These are phyloP conservation scores for Luperina testacea DNA, from an alignment of 2,888 invertebrate species.

Conservation along the genomic window DNA sequence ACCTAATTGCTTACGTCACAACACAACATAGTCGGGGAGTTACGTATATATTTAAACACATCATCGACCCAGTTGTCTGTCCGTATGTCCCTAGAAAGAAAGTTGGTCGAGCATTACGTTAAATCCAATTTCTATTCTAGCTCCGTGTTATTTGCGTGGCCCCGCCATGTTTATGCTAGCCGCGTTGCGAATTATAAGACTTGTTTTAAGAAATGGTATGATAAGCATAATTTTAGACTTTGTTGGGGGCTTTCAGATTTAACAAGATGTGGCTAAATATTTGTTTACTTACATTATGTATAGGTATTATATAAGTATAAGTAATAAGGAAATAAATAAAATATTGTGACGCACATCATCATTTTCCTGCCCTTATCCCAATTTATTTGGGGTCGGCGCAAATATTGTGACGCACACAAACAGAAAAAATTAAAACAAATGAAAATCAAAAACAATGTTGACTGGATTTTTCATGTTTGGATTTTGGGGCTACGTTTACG, in stretches of 20 bases:
- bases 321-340: too few species aligned
- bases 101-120: conserved; percentile 57
- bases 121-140: conserved; percentile 61
- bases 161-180: conserved; percentile 28
- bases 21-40: conserved; percentile 34
- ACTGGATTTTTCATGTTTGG: too few species aligned
- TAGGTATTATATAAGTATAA: background rate
- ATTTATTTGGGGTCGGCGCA: too few species aligned
- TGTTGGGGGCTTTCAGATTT: background rate
- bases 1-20: conserved; percentile 39
- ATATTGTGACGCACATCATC: too few species aligned
- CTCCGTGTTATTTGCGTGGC: conserved; percentile 38
- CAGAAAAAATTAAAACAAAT: too few species aligned
- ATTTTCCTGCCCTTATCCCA: too few species aligned
- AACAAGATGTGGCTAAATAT: background rate
- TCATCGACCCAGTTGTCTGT: conserved; percentile 49
- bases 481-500: too few species aligned
- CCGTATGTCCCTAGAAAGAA: conserved; percentile 60
- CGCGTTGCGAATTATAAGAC: conserved; percentile 41
- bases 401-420: too few species aligned
- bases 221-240: conserved; percentile 15
- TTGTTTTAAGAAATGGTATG: conserved; percentile 33
- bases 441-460: too few species aligned
- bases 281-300: background rate
- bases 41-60: conserved; percentile 52